Evolutionary conservation across 2,888 invertebrate species (phyloP).

Genomic region (Eilema sororculum): DNA sequence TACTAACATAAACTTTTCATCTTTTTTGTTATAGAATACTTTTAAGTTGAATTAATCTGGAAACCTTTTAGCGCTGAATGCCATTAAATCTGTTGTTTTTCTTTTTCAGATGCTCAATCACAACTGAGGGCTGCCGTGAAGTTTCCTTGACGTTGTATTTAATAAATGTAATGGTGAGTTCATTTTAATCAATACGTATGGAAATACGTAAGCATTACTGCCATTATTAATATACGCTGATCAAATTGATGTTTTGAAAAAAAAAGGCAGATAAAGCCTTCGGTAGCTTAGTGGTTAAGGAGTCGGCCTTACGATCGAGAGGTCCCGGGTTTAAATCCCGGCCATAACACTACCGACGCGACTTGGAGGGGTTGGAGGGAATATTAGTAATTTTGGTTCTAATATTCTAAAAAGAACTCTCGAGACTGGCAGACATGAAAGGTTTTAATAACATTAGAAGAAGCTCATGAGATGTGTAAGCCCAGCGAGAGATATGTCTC

Average conservation of each 20-base stretch:
- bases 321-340: too few species aligned
- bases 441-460: too few species aligned
- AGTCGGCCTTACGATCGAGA: too few species aligned
- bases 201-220: not conserved
- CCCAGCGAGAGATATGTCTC: too few species aligned
- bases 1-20: not conserved
- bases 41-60: slow-evolving; percentile 18
- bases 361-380: too few species aligned
- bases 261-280: too few species aligned
- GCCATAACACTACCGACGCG: too few species aligned
- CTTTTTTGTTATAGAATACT: slow-evolving; percentile 9
- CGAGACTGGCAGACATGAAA: too few species aligned
- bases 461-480: too few species aligned
- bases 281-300: too few species aligned
- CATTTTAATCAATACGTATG: slow-evolving; percentile 13
- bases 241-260: not conserved
- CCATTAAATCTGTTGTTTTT: slow-evolving; percentile 25
- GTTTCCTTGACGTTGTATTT: slow-evolving; percentile 42
- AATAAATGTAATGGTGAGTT: slow-evolving; percentile 66
- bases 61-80: slow-evolving; percentile 15
- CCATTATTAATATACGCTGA: not conserved
- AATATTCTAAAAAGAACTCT: too few species aligned
- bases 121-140: slow-evolving; percentile 42
- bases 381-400: too few species aligned
- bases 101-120: slow-evolving; percentile 63